Evolutionary conservation across 2,797 vertebrate species (phyloP), one percentile per base, ranked within the genome.

Genomic region (Eremophila alpestris): DNA sequence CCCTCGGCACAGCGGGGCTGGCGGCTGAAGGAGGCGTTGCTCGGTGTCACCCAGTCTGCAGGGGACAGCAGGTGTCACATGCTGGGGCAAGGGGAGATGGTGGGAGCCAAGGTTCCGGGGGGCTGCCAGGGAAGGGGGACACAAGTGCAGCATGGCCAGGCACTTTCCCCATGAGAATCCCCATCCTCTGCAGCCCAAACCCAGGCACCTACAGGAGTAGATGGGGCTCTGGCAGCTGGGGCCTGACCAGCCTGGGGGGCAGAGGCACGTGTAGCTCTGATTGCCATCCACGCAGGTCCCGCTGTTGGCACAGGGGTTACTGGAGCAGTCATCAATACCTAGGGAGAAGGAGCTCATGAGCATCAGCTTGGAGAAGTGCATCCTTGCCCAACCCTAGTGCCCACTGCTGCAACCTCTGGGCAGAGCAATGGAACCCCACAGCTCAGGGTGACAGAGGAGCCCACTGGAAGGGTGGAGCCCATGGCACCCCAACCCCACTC

Each of bases 261-360:
- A 99, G 58, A 97, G 84, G 93, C 99, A 99, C 3, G 95, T 97
- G 89, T 98, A 99, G 83, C 97, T 98, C 93, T 98, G 98, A 48
- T 98, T 93, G 51, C 98, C 98, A 76, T 98, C 98, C 96, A 98
- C 88, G 4, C 99, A 99, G 7, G 98, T 99, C 63, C 99, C 99
- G 0, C 98, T 98, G 7, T 99, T 99, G 59, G 86, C 97, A 93
- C 99, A 99, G 0, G 98, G 99, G 54, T 95, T 97, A 76, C 97
- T 91, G 80, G 98, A 97, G 6, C 99, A 99, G 90, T 99, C 97
- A 5, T 99, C 98, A 0, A 97, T 90, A 92, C 89, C 95, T 97
- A 26, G 41, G 48, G 64, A 84, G 48, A 86, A 80, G 55, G 34
- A 87, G 34, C 26, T 70, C 1, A 0, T 94, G 69, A 95, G 26